Evolutionary conservation across 2,888 invertebrate species (phyloP), one percentile per base, ranked within the genome.

Genomic region (Cephonodes hylas): DNA sequence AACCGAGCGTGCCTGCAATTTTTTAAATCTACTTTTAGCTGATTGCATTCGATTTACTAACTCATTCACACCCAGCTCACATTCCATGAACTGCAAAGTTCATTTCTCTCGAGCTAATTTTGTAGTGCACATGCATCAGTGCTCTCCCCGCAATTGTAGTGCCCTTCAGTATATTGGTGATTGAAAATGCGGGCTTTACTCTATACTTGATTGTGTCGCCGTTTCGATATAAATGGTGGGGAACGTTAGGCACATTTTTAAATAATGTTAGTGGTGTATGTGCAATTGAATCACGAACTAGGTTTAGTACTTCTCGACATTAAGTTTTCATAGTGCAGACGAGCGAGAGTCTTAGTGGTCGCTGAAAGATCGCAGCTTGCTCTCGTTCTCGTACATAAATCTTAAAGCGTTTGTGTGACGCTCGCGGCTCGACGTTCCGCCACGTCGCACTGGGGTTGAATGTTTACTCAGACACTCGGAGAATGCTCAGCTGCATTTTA

Each of bases 291-390:
- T n/a, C 46, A 46, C 22, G 53, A 77, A 80, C 80, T 81, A 85
- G 83, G 83, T 84, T 85, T 75, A 82, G 77, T 79, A 77, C 83
- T 85, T 73, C 68, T 72, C 65, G 72, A 71, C 81, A 82, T 87
- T 85, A 86, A 85, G 81, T 84, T 87, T 86, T 83, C 80, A 85
- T 80, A 75, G 70, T 64, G 31, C 31, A 72, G 75, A 74, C 77
- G 70, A 73, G 71, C 65, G 69, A 73, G 72, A 67, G 38, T 38
- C 38, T 38, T 38, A 38, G 4, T 5, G 38, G 38, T 0, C n/a
- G 13, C n/a, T 38, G 13, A n/a, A 10, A 38, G 38, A 38, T 38
- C n/a, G 13, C n/a, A 38, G 38, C 66, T 64, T 64, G 64, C 58
- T 65, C 64, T 65, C 62, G 65, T 64, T 66, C 67, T 72, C 74